Base-by-base conservation (phyloP, 1,140 invertebrate species). In the Hypothenemus hampei region DNA sequence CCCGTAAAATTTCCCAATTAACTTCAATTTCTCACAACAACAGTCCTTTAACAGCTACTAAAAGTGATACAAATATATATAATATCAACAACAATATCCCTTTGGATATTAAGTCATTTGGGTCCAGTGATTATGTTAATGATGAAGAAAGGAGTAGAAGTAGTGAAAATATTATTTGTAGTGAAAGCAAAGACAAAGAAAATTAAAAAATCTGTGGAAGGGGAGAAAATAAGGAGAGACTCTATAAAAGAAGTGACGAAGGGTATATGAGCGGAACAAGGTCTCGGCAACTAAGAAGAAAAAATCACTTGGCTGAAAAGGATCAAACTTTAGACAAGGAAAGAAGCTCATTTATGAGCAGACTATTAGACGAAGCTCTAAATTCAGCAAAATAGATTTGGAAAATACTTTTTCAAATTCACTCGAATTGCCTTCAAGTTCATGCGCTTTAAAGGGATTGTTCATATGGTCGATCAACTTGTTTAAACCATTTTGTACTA, bases 291-390 rank as follows among this genome's bases (percentile, higher is more conserved):
- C 67, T 76, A 18, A 73, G 75, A 68, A 52, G 71, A 64, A 63
- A 69, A 52, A 64, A 70, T 57, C 58, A 68, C 49, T 49, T 63
- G 33, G 47, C 71, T 63, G 67, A 71, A 64, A 47, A 71, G 61
- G 69, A 64, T 54, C 63, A 66, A 40, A 62, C 59, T 70, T 62
- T 71, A 31, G 70, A 87, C 59, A 90, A 90, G 65, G 89, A 91
- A 67, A 78, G 87, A 44, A 89, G 89, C 59, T 88, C 86, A 49
- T 92, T 89, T 8, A 85, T 91, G 79, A 90, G 89, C 18, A 80
- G 89, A 64, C 69, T 92, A 40, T 75, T 91, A n/a, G 88, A 91
- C 53, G 85, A 81, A n/a, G n/a, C n/a, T n/a, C n/a, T n/a, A n/a
- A n/a, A n/a, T n/a, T n/a, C n/a, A n/a, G n/a, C n/a, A n/a, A n/a